Base-by-base conservation (phyloP, 2,888 invertebrate species). In the Ceraclea dissimilis region DNA sequence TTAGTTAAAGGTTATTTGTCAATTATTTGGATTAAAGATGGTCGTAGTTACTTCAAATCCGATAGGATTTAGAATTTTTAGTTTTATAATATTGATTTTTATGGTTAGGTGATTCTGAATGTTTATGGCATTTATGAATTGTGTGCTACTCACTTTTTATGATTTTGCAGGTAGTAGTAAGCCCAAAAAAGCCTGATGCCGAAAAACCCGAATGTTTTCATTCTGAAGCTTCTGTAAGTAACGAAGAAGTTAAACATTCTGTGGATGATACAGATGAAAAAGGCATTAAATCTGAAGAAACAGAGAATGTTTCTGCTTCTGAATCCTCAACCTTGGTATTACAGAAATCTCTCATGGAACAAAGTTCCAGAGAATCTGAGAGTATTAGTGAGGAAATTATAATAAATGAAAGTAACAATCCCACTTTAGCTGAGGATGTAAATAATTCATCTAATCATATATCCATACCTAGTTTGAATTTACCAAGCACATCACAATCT, bases 381-480 rank as follows among this genome's bases (percentile, higher is more conserved):
- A 59, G 59, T 48, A 59, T 59, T 39, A 59, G 59, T 47, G 59
- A 59, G 26, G 56, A 59, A 18, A 59, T 59, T 17, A 50, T 47
- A 19, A 53, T 34, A 17, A 21, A 53, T 39, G 53, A 56, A 19
- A 59, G 43, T 19, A 49, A 49, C 6, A 26, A 10, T 19, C 5
- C 17, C 2, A 49, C 22, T 16, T 4, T n/a, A 8, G 49, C n/a
- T 8, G 49, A 49, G 11, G 49, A 49, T 21, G 16, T 49, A 6
- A 49, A 21, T 49, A 22, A 8, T 5, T 17, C 8, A n/a, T 49
- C 49, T 4, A 49, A 26, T 49, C 17, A 54, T 54, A 16, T 60
- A 34, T 58, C 60, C 11, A 62, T 62, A 50, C 62, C 62, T 18
- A 62, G 62, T 52, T 58, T 62, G 20, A 54, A 62, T 57, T 60